phyloP scores from a whole-genome alignment of 2,888 invertebrate genomes.

The Sinohyriopsis cumingii region DNA sequence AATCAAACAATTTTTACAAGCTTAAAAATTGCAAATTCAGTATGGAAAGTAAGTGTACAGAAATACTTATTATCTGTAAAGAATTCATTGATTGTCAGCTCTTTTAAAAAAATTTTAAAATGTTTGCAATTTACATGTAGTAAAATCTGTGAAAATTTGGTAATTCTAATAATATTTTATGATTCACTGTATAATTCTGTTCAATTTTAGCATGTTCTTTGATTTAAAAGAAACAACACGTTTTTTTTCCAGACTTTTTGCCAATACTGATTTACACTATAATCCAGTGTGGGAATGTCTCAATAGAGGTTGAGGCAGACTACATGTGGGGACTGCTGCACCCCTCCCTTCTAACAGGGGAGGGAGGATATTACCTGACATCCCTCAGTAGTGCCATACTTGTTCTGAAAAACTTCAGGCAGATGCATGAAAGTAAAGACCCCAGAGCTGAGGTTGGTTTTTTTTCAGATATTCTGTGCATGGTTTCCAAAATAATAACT shows the following conservation, averaged over 20 bases:
- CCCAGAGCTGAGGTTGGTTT: constrained; percentile 49
- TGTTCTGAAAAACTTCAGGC: constrained; percentile 82
- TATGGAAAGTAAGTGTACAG: too few relatives aligned
- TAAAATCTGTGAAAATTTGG: background rate
- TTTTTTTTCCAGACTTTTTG: constrained; percentile 81
- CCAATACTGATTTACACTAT: constrained; percentile 94
- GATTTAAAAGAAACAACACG: background rate
- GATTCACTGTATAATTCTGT: background rate
- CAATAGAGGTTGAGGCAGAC: constrained; percentile 95
- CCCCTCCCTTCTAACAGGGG: constrained; percentile 90
- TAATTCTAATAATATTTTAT: background rate
- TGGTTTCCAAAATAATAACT: background rate
- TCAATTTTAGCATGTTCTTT: constrained; percentile 1
- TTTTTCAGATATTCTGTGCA: background rate
- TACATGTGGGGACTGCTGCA: constrained; percentile 96
- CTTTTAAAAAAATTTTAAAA: background rate
- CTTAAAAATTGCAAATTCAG: too few relatives aligned
- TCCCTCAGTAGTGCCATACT: constrained; percentile 94
- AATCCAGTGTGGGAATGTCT: constrained; percentile 89
- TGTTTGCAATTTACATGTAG: background rate
- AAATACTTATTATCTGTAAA: too few relatives aligned
- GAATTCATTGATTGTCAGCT: too few relatives aligned
- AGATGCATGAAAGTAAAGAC: constrained; percentile 53
- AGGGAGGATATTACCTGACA: constrained; percentile 95
- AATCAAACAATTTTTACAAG: too few relatives aligned